A percentile compares a stretch with the other conserved stretches of the same genome.
These are phyloP conservation scores for Sylvia atricapilla DNA, from an alignment of 2,113 vertebrate genomes.

Conservation along the genomic window DNA sequence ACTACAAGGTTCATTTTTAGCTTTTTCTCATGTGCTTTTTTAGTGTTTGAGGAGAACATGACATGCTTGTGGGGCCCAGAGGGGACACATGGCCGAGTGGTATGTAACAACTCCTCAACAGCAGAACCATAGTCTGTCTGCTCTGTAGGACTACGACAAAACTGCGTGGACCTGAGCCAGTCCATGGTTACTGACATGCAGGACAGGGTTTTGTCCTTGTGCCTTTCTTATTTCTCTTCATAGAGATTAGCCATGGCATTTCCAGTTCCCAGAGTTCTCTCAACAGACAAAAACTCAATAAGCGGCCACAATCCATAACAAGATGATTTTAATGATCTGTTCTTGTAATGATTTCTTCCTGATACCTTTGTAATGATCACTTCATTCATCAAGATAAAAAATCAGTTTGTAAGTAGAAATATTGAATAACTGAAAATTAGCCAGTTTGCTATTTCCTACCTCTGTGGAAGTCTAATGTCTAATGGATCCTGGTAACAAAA, in stretches of 20 bases:
- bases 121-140: neutral
- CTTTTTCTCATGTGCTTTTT: neutral
- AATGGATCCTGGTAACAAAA: neutral
- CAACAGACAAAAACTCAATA: neutral
- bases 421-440: neutral
- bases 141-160: neutral
- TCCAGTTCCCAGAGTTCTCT: neutral
- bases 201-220: neutral
- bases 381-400: neutral
- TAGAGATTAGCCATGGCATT: neutral
- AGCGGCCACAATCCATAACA: neutral
- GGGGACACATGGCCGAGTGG: rapidly evolving
- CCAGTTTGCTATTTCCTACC: neutral
- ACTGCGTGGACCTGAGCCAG: neutral
- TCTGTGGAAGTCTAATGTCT: neutral
- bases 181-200: rapidly evolving
- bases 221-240: neutral
- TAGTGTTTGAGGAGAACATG: neutral
- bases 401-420: neutral
- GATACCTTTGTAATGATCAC: neutral
- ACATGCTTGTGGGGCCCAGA: rapidly evolving
- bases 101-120: neutral
- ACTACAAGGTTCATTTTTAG: neutral
- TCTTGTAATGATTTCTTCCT: neutral
- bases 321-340: neutral